These are phyloP conservation scores for Zaprionus davidi DNA, from an alignment of 1,140 invertebrate genomes.

Conservation along the genomic window DNA sequence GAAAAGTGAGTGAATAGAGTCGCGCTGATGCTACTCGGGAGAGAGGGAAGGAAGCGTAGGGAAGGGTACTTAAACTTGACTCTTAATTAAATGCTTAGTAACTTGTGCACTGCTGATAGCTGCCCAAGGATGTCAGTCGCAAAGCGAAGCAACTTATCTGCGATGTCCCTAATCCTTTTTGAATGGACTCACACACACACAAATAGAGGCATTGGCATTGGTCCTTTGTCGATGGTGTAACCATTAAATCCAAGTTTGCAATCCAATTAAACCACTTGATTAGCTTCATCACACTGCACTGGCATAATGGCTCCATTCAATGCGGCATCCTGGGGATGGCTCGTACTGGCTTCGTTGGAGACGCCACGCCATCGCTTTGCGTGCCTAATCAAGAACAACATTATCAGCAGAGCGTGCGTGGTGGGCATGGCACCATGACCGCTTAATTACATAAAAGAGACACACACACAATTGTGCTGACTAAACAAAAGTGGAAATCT, in stretches of 20 bases:
- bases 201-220: conserved; percentile 3
- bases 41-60: background rate
- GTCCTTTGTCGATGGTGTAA: conserved; percentile 65
- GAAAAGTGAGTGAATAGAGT: background rate
- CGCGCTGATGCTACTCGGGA: background rate
- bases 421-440: conserved; percentile 51
- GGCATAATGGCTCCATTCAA: conserved; percentile 11
- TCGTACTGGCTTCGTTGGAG: conserved; percentile 24
- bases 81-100: conserved; percentile 12
- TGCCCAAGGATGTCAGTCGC: background rate
- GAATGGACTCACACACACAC: conserved; percentile 21
- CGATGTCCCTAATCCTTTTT: conserved; percentile 35
- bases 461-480: conserved; percentile 40
- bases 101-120: conserved; percentile 3
- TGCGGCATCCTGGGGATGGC: background rate
- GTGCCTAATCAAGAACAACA: conserved; percentile 67
- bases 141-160: background rate
- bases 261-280: conserved; percentile 81
- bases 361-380: conserved; percentile 54
- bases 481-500: conserved; percentile 47
- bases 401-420: conserved; percentile 31
- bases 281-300: conserved; percentile 55
- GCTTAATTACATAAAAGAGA: conserved; percentile 67
- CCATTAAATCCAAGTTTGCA: conserved; percentile 78
- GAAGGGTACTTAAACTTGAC: conserved; percentile 6